Evolutionary conservation across 2,888 invertebrate genomes (phyloP).

Genomic region (Ormyrus thymus): DNA sequence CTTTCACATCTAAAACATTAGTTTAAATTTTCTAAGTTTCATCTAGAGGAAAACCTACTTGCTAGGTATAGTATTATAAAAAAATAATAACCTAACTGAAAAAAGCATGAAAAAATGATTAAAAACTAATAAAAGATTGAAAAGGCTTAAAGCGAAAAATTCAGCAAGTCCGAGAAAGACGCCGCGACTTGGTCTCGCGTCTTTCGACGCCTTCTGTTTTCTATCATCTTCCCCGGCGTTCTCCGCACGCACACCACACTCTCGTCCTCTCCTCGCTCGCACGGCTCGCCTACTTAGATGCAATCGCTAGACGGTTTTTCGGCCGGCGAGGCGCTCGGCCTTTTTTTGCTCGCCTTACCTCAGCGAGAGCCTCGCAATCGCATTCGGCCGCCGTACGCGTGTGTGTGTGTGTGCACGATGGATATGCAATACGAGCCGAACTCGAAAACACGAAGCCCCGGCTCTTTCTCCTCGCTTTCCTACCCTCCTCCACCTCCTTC

Average conservation of each 20-base stretch:
- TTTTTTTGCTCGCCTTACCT: constrained; percentile 42
- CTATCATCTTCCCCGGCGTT: neutral
- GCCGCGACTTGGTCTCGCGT: too few relatives aligned
- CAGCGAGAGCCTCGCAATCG: constrained; percentile 61
- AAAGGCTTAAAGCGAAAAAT: too few relatives aligned
- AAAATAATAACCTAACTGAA: too few relatives aligned
- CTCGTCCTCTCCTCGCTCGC: neutral
- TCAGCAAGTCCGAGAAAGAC: too few relatives aligned
- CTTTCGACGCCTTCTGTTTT: too few relatives aligned
- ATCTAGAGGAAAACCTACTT: too few relatives aligned
- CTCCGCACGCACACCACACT: neutral
- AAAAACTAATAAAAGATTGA: too few relatives aligned
- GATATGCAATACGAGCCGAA: constrained; percentile 69
- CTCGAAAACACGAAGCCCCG: constrained; percentile 47
- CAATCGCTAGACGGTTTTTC: constrained; percentile 29
- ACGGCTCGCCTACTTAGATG: constrained; percentile 6
- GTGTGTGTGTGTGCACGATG: constrained; percentile 55
- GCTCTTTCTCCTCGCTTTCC: constrained; percentile 26
- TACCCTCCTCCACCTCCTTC: neutral
- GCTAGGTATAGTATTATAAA: too few relatives aligned
- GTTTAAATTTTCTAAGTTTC: too few relatives aligned
- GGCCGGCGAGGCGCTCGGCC: neutral
- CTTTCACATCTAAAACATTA: too few relatives aligned
- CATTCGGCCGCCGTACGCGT: constrained; percentile 65
- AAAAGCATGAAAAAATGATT: too few relatives aligned